phyloP scores from a whole-genome alignment of 2,888 invertebrate species.

The Plagodis dolabraria region DNA sequence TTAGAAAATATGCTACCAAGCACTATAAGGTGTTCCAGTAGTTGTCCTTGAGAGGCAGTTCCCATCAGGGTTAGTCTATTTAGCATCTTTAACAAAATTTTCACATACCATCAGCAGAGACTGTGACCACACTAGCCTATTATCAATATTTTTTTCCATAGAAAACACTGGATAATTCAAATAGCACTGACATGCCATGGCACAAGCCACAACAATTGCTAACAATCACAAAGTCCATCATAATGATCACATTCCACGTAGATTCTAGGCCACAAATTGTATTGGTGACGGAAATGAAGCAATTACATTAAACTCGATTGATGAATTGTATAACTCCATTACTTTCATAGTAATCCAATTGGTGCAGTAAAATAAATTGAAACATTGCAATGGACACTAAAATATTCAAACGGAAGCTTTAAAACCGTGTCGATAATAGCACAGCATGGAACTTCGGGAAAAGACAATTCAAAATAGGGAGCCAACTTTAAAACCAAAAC shows the following conservation, averaged over 20 bases:
- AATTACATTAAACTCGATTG: constrained; percentile 50
- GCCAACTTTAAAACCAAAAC: constrained; percentile 59
- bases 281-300: constrained; percentile 51
- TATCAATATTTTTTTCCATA: too few species aligned
- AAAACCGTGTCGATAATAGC: constrained; percentile 53
- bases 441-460: constrained; percentile 55
- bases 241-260: constrained; percentile 21
- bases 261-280: constrained; percentile 36
- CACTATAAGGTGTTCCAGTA: too few species aligned
- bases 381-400: constrained; percentile 42
- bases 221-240: constrained; percentile 32
- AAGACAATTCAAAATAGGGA: constrained; percentile 58
- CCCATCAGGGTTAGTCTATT: too few species aligned
- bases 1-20: too few species aligned
- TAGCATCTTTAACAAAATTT: too few species aligned
- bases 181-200: constrained; percentile 17
- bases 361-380: constrained; percentile 35
- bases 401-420: constrained; percentile 63
- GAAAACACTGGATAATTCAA: too few species aligned
- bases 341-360: constrained; percentile 19
- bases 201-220: constrained; percentile 21
- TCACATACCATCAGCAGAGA: too few species aligned
- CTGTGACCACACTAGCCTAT: too few species aligned
- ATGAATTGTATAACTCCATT: constrained; percentile 42
- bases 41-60: too few species aligned